Conservation (phyloP, 1,140 invertebrate genomes). For the Cephus cinctus region DNA sequence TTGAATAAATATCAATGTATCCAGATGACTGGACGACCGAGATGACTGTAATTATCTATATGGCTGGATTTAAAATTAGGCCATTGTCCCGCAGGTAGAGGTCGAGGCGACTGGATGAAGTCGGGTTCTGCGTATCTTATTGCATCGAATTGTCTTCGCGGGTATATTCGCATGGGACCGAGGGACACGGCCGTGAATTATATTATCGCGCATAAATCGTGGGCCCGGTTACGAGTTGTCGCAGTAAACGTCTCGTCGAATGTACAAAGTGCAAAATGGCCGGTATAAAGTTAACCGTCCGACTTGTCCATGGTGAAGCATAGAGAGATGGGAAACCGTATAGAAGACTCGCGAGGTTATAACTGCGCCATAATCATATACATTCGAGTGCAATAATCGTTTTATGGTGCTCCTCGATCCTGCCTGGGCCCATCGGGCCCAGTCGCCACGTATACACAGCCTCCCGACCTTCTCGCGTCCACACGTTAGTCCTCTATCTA, state of each 20-base stretch:
- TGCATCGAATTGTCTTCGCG: too few species aligned
- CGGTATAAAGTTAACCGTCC: slow-evolving; percentile 43
- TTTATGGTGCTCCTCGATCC: slow-evolving; percentile 48
- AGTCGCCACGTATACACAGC: slow-evolving; percentile 22
- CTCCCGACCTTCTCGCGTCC: slow-evolving; percentile 1
- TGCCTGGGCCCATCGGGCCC: slow-evolving; percentile 27
- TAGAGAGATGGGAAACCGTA: slow-evolving; percentile 16
- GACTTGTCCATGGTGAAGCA: slow-evolving; percentile 20
- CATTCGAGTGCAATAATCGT: slow-evolving; percentile 54
- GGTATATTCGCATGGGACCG: too few species aligned
- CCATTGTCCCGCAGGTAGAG: too few species aligned
- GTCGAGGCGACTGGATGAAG: too few species aligned
- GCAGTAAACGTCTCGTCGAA: slow-evolving; percentile 24
- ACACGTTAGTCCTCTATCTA: neutral
- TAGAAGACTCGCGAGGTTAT: slow-evolving; percentile 40
- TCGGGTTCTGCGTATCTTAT: too few species aligned
- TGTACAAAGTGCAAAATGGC: slow-evolving; percentile 44
- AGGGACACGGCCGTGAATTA: slow-evolving; percentile 25
- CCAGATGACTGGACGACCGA: too few species aligned
- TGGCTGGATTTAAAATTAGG: too few species aligned
- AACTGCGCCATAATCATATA: slow-evolving; percentile 55
- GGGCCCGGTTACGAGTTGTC: too few species aligned
- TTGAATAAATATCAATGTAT: too few species aligned
- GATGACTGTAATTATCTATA: too few species aligned
- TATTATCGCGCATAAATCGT: slow-evolving; percentile 31